phyloP scores from a whole-genome alignment of 2,113 vertebrate genomes.

The Cygnus atratus region DNA sequence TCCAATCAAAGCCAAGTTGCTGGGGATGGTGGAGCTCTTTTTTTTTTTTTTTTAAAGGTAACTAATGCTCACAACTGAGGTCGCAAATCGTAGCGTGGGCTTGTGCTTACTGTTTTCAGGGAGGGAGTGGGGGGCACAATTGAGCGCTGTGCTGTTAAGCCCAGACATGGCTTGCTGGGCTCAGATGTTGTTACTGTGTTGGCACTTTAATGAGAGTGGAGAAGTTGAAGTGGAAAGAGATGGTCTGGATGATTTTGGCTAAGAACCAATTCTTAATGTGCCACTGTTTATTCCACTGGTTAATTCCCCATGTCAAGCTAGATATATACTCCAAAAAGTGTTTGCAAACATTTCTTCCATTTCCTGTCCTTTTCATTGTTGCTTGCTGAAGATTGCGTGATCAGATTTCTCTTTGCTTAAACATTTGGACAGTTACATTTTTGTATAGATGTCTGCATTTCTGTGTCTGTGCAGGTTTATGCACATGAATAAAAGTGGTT shows the following conservation, averaged over 20 bases:
- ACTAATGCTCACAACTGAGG: neutral
- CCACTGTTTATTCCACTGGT: neutral
- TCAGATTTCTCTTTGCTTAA: neutral
- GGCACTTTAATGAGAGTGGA: neutral
- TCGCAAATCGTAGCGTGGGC: neutral
- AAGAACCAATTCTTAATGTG: neutral
- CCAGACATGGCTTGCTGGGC: neutral
- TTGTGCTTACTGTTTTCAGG: neutral
- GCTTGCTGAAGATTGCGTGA: neutral
- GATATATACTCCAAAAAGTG: neutral
- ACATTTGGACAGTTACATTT: neutral
- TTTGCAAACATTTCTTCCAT: neutral
- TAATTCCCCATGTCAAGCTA: neutral
- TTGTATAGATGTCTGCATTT: neutral
- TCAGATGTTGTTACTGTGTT: neutral
- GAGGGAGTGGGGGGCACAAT: too few relatives aligned
- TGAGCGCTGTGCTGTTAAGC: neutral
- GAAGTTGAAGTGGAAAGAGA: neutral
- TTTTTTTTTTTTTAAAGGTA: neutral
- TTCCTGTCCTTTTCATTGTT: neutral
- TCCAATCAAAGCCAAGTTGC: neutral
- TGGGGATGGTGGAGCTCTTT: neutral
- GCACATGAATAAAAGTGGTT: neutral
- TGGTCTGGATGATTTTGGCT: neutral
- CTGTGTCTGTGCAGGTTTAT: neutral